Conservation (phyloP, 1,140 invertebrate genomes). For the Antheraea mylitta region DNA sequence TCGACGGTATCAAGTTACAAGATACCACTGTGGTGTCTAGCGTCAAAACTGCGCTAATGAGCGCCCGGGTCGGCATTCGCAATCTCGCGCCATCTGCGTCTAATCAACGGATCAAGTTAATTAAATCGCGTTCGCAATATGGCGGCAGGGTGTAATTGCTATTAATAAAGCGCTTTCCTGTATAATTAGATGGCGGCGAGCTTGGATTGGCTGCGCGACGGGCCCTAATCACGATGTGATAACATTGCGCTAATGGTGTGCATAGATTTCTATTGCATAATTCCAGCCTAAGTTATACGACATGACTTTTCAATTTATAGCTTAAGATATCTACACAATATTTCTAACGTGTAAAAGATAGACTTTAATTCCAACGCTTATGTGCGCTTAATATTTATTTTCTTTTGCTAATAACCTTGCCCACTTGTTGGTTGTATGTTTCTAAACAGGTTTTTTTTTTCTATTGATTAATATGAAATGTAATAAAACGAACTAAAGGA, state of each 20-base stretch:
- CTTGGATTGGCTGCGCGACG: constrained; percentile 62
- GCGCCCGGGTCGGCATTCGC: constrained; percentile 46
- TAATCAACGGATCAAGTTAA: constrained; percentile 76
- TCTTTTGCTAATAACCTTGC: neutral
- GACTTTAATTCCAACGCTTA: neutral
- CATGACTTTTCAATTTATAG: neutral
- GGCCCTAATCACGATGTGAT: constrained; percentile 72
- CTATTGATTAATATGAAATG: neutral
- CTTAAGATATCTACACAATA: neutral
- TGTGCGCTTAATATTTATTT: neutral
- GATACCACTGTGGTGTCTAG: constrained; percentile 19
- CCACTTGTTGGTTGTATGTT: neutral
- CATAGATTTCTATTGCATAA: constrained; percentile 48
- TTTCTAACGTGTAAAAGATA: neutral
- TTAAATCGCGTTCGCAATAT: constrained; percentile 74
- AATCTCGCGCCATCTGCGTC: constrained; percentile 71
- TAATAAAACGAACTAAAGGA: constrained; percentile 31
- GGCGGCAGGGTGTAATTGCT: constrained; percentile 72
- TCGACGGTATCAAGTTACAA: constrained; percentile 20
- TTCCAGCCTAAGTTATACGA: constrained; percentile 16
- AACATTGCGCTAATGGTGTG: constrained; percentile 68
- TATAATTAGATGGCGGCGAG: constrained; percentile 66
- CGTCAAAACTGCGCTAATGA: constrained; percentile 61
- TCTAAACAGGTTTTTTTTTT: neutral
- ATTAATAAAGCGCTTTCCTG: constrained; percentile 77